Base-by-base conservation (phyloP, 2,888 invertebrate genomes). In the Hypselothyrea guttata region DNA sequence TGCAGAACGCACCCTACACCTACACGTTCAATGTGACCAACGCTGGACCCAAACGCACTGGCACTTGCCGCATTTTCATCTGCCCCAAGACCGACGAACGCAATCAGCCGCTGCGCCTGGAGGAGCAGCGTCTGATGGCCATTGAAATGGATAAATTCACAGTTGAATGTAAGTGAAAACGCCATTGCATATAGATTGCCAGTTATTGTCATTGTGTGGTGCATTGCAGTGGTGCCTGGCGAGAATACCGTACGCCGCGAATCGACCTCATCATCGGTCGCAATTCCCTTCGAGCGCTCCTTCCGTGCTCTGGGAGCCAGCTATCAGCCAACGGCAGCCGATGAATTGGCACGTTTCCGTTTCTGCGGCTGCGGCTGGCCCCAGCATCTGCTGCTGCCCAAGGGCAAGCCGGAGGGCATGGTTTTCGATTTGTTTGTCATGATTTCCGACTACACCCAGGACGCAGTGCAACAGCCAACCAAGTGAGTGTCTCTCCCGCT, bases 281-380 rank as follows among this genome's bases (percentile, higher is more conserved):
- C 96, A 7, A 95, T 96, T 84, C 95, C 96, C 0, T 95, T 94
- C 88, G 95, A 95, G 87, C 91, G 94, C 53, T 95, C 95, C 2
- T 97, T 96, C 93, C 92, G 94, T 3, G 92, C 93, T 77, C 87
- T 94, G 65, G 94, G 94, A 72, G 84, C 87, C 0, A 89, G 86
- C 15, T 90, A 93, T 8, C 93, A 94, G 0, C 89, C 89, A 0
- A 83, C 66, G 1, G 75, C 73, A 7, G 88, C 91, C 0, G 90
- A 89, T 1, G 87, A 90, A 1, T 89, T 92, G 0, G 91, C 91
- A 0, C 88, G 90, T 47, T 95, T 94, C 90, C 94, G 94, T 90
- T 95, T 95, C 92, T 97, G 96, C 90, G 96, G 96, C 60, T 97
- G 96, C 82, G 96, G 96, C 46, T 96, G 96, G 95, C 96, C 96